Evolutionary conservation across 2,888 invertebrate species (phyloP), one percentile per base, ranked within the genome.

Genomic region (Incurvaria masculella): DNA sequence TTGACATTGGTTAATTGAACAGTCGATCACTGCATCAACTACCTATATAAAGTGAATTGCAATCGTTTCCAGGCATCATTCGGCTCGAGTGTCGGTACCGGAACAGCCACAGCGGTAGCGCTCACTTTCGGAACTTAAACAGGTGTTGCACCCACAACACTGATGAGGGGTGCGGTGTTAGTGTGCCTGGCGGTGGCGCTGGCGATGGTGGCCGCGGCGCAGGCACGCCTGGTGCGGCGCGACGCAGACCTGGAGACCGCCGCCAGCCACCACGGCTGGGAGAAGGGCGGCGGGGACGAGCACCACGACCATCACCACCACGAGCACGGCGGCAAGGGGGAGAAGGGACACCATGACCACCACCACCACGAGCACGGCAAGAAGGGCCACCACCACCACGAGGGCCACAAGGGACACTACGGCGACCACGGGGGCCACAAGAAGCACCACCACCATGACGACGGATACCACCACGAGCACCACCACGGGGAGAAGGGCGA

Each of bases 321-420:
- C 39, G 80, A 83, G 49, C 80, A 85, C 49, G 88, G 88, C 0
- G 85, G 82, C 45, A 82, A 85, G 57, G 85, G 80, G 2, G 85
- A 87, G 48, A 86, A 88, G 54, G 86, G 85, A 4, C 86, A 88
- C 72, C 85, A 87, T 55, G 81, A 82, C 17, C 72, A 82, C 54
- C 86, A 89, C 56, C 81, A 81, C 41, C 79, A 85, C 52, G 82
- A 83, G 52, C 84, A 87, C 57, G 85, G 84, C 16, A 78, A 85
- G 52, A 87, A 87, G 57, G 89, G 89, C 2, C 85, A 88, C 60
- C 84, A 87, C 53, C 81, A 86, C 58, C 86, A 87, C 57, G 86
- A 83, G 57, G 80, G 80, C 1, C 81, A 84, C 52, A 72, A 78
- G 50, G 83, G 84, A 1, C 75, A 83, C 57, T 83, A 79, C 60